Conservation (phyloP, 2,113 vertebrate species). For the Rhinolophus sinicus region DNA sequence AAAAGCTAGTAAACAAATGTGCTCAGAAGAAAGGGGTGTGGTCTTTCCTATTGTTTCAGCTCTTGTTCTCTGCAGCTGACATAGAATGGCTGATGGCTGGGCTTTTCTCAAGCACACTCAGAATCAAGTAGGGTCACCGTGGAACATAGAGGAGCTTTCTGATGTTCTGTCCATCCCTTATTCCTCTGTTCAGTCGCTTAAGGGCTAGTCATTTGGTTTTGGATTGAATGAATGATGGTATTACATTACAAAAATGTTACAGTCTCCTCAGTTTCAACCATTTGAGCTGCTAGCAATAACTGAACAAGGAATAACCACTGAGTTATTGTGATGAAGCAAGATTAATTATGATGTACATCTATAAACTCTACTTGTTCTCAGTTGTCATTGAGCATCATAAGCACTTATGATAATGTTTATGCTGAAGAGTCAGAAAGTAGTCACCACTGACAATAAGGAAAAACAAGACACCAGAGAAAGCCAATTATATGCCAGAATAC, state of each 20-base stretch:
- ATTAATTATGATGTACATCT: not conserved
- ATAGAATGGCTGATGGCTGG: too few relatives aligned
- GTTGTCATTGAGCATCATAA: not conserved
- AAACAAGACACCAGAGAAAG: not conserved
- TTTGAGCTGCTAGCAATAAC: not conserved
- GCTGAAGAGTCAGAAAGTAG: not conserved
- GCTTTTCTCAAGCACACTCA: fast-evolving
- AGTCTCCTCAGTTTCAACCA: not conserved
- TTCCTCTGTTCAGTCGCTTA: not conserved
- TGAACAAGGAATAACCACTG: not conserved
- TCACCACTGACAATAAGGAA: not conserved
- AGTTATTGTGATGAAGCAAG: not conserved
- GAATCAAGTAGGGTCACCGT: not conserved
- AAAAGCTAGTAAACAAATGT: not conserved
- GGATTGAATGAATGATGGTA: not conserved
- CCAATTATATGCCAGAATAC: not conserved
- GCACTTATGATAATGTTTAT: fast-evolving
- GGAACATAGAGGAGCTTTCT: not conserved
- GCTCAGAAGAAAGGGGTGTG: not conserved
- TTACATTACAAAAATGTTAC: not conserved
- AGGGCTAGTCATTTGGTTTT: not conserved
- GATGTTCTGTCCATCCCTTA: not conserved
- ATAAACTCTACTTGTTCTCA: not conserved
- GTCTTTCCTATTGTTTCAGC: not conserved
- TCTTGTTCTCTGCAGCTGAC: not conserved